Evolutionary conservation across 37 sponge, comb jelly and placozoan species (phyloP).

Genomic region (Eunapius fragilis): DNA sequence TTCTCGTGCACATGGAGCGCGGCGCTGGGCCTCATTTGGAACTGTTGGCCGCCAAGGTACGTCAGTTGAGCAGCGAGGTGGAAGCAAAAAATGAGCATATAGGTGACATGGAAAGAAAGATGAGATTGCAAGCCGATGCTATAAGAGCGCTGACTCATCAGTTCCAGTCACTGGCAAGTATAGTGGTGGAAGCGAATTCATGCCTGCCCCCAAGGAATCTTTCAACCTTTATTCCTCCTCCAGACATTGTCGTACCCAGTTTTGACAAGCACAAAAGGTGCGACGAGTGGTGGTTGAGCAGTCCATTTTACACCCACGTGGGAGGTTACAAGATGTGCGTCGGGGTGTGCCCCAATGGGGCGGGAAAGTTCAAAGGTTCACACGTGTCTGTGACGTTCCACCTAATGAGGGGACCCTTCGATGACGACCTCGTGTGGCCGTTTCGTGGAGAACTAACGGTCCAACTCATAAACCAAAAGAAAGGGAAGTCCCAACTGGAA

Average conservation of each 20-base stretch:
- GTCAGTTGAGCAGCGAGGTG: not conserved
- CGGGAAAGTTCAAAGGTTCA: conserved; percentile 14
- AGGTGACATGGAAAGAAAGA: not conserved
- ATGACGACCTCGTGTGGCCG: conserved; percentile 36
- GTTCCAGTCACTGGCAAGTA: conserved; percentile 7
- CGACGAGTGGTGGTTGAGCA: conserved; percentile 27
- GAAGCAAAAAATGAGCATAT: conserved; percentile 6
- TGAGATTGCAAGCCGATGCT: conserved; percentile 15
- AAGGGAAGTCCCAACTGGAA: not conserved
- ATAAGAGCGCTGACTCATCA: not conserved
- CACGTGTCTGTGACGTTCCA: conserved; percentile 38
- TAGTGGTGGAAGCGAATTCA: conserved; percentile 11
- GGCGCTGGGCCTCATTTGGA: conserved; percentile 3
- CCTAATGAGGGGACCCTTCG: conserved; percentile 43
- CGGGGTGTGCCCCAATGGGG: conserved; percentile 41
- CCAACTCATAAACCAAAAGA: conserved; percentile 22
- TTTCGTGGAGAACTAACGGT: conserved; percentile 23
- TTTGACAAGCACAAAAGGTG: conserved; percentile 9
- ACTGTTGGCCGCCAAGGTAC: not conserved
- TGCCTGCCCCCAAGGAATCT: conserved; percentile 2
- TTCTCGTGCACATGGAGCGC: conserved; percentile 1
- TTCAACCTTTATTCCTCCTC: conserved; percentile 14
- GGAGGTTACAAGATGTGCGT: conserved; percentile 42
- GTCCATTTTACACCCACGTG: conserved; percentile 25
- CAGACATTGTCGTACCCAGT: conserved; percentile 32